Evolutionary conservation across 2,113 vertebrate genomes (phyloP).

Genomic region (Sakesphorus luctuosus): DNA sequence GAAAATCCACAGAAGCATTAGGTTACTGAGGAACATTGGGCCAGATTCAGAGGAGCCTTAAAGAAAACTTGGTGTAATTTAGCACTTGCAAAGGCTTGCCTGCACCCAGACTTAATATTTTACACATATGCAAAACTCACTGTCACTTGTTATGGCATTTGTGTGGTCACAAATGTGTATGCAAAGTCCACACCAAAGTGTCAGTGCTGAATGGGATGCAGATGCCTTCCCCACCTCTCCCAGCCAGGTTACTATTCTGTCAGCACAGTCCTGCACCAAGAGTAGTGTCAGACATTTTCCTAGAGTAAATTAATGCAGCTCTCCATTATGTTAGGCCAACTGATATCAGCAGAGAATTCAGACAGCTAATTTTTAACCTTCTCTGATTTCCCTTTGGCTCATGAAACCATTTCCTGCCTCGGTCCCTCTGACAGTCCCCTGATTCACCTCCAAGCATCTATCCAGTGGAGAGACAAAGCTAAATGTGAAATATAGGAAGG

Average conservation of each 20-base stretch:
- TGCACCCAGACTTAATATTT: neutral
- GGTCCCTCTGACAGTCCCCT: neutral
- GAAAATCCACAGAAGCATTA: neutral
- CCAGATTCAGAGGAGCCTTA: neutral
- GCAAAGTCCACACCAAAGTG: neutral
- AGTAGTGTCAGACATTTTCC: conserved; percentile 6
- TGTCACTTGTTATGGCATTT: neutral
- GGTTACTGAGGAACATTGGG: neutral
- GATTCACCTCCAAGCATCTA: neutral
- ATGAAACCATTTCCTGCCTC: neutral
- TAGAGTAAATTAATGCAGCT: conserved; percentile 10
- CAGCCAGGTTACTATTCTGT: neutral
- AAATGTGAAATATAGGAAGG: neutral
- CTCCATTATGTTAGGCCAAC: conserved; percentile 5
- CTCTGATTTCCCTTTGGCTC: conserved; percentile 14
- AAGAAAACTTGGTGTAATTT: neutral
- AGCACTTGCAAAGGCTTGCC: neutral
- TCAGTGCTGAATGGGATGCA: fast-evolving
- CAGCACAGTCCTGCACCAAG: neutral
- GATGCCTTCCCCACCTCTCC: neutral
- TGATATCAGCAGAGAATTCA: conserved; percentile 41
- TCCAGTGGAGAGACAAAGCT: neutral
- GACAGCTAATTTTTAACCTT: conserved; percentile 50
- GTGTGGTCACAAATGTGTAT: neutral
- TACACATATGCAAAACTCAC: neutral